These are phyloP conservation scores for Sciurus vulgaris DNA, from an alignment of 2,797 vertebrate genomes.

Conservation along the genomic window DNA sequence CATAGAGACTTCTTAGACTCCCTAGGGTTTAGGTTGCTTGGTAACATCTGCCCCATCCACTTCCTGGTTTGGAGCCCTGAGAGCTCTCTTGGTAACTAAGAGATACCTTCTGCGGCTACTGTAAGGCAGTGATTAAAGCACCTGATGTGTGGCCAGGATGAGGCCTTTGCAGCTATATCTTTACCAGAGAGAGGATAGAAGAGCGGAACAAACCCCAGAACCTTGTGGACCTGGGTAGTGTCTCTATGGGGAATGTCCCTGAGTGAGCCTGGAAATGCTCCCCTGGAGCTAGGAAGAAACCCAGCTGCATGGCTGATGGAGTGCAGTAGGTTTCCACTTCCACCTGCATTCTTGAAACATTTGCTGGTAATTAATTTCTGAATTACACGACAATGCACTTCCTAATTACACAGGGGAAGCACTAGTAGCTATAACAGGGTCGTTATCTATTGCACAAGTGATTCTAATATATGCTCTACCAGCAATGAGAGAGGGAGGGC, in stretches of 20 bases:
- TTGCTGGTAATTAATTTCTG: constrained; percentile 85
- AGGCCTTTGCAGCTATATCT: neutral
- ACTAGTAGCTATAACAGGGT: constrained; percentile 57
- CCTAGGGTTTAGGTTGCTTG: neutral
- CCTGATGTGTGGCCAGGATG: neutral
- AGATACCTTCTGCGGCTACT: neutral
- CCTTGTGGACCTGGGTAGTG: neutral
- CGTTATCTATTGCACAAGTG: constrained; percentile 79
- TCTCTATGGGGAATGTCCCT: neutral
- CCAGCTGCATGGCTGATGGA: constrained; percentile 18
- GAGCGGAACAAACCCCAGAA: neutral
- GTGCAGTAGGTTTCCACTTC: constrained; percentile 46
- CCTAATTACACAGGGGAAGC: constrained; percentile 82
- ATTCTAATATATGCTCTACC: constrained; percentile 25
- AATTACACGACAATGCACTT: constrained; percentile 82
- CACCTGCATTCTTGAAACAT: constrained; percentile 64
- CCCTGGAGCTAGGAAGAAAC: constrained; percentile 13
- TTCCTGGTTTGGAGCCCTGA: neutral
- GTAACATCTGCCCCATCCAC: neutral
- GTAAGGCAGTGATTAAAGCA: neutral
- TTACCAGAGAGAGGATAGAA: neutral
- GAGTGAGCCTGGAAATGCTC: neutral
- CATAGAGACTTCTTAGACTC: neutral
- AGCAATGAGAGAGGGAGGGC: neutral
- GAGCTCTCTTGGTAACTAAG: neutral